Evolutionary conservation across 2,888 invertebrate species (phyloP), one percentile per base, ranked within the genome.

Genomic region (Drosophila atripex): DNA sequence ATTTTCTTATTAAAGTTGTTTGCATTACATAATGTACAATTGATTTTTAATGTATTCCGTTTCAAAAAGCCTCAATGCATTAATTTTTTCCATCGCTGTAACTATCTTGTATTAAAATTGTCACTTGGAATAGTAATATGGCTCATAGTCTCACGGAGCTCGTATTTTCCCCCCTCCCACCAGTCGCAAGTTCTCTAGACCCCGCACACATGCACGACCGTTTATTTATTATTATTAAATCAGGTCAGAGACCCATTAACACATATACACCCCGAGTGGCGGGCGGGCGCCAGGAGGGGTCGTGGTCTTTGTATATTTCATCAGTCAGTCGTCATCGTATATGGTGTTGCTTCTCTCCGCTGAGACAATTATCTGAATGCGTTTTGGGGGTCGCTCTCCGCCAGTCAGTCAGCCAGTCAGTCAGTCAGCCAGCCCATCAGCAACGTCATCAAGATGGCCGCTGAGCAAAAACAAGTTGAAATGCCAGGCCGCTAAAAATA

Each of bases 211-310:
- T 8, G 38, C 63, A 38, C 41, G 46, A 61, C 65, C 63, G 57
- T 61, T 70, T 84, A 86, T 82, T 86, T 86, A 86, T 82, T 83
- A 86, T 88, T 86, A 84, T 89, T 85, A 86, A 89, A 89, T 89
- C 89, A 89, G 89, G 89, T 89, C 89, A 89, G 88, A 89, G 88
- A 89, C 89, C 89, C 86, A 89, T 89, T 89, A 89, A 89, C 89
- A 89, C 82, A 85, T 53, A 80, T 80, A 68, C 49, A 56, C 16
- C 46, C 9, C 28, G 43, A 47, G 28, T 9, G 1, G 41, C 18
- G 16, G 8, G 12, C 8, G 51, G 21, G 46, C 11, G 41, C 12
- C n/a, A 25, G 41, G 41, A 25, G 47, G 52, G 32, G n/a, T 39
- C 28, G 25, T 51, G 66, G 49, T 49, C 43, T 21, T 69, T 66